A percentile compares a stretch with the other conserved stretches of the same genome.
Evolutionary conservation across 2,888 invertebrate species (phyloP).

Genomic region (Candidula unifasciata): DNA sequence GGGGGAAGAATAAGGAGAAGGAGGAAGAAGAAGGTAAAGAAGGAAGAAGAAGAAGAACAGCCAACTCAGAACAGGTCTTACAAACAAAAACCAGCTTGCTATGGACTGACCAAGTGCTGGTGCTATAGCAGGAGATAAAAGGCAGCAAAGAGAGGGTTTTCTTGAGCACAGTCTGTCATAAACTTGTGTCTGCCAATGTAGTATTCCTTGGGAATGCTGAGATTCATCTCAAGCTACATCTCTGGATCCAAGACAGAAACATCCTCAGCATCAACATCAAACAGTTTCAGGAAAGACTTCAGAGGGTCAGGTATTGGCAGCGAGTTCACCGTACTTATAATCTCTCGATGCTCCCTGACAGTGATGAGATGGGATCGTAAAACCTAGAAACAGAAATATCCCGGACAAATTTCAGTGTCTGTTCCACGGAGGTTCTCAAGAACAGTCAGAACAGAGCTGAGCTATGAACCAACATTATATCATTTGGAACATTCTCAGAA

Average conservation of each 20-base stretch:
- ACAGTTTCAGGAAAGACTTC: constrained; percentile 53
- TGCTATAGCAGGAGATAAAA: no score
- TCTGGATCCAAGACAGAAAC: constrained; percentile 2
- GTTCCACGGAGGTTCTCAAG: no score
- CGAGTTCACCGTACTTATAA: constrained; percentile 47
- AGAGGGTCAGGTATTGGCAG: constrained; percentile 55
- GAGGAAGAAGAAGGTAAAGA: not conserved
- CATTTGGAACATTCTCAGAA: no score
- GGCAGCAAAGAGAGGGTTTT: no score
- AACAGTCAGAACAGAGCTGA: no score
- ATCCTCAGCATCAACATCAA: constrained; percentile 48
- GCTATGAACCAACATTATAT: no score
- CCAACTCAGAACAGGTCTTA: not conserved
- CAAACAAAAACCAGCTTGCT: no score
- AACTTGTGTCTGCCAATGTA: no score
- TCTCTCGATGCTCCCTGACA: constrained; percentile 44
- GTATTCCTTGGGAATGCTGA: no score
- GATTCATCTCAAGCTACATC: not conserved
- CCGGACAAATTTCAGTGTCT: no score
- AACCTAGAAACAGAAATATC: not conserved
- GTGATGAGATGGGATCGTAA: constrained; percentile 22
- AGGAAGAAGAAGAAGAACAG: not conserved
- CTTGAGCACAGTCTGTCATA: no score
- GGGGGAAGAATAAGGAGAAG: not conserved
- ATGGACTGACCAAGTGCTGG: no score